phyloP scores from a whole-genome alignment of 2,113 vertebrate genomes.

The Arizona elegans region DNA sequence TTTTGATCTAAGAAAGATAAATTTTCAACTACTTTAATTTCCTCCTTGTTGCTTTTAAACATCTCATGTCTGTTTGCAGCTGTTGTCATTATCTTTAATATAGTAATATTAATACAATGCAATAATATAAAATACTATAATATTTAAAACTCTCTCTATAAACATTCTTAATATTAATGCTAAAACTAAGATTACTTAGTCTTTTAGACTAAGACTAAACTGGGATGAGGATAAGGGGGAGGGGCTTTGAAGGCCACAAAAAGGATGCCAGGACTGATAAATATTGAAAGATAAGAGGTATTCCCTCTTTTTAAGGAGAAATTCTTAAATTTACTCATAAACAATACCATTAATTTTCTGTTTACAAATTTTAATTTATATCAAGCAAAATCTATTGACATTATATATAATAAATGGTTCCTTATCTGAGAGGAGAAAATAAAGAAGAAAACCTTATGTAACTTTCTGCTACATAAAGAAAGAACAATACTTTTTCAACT shows the following conservation, averaged over 20 bases:
- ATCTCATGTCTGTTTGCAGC: neutral
- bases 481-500: neutral
- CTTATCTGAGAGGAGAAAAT: neutral
- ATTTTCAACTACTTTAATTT: neutral
- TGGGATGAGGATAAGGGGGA: too few relatives aligned
- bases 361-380: neutral
- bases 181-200: neutral
- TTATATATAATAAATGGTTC: neutral
- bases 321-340: neutral
- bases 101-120: neutral
- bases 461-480: neutral
- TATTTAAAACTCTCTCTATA: neutral
- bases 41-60: neutral
- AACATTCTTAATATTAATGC: neutral
- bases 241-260: neutral
- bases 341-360: neutral
- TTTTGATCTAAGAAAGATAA: neutral
- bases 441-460: neutral
- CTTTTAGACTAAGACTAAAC: neutral
- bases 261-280: neutral
- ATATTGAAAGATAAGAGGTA: neutral
- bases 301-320: neutral
- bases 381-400: neutral
- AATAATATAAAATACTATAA: neutral
- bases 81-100: neutral